Percentiles rank a stretch among this genome's conserved stretches.
Evolutionary conservation across 2,113 vertebrate species (phyloP).

Genomic region (Acrocephalus arundinaceus): DNA sequence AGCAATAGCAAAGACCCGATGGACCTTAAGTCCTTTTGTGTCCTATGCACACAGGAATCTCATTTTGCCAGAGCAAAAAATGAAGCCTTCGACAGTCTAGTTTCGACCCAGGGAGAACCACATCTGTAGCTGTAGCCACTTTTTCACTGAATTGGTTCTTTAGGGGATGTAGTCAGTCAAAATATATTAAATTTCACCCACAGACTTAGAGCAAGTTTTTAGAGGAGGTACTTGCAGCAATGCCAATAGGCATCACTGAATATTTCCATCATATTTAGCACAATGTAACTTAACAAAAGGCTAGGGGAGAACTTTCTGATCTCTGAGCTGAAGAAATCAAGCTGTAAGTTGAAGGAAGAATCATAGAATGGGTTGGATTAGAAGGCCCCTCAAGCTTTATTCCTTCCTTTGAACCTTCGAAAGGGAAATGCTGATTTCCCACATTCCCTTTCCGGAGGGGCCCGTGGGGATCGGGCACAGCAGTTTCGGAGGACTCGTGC

Average conservation of each 20-base stretch:
- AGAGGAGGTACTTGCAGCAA: not conserved
- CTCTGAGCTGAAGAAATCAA: not conserved
- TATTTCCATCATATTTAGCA: not conserved
- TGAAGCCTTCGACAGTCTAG: not conserved
- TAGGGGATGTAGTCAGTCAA: not conserved
- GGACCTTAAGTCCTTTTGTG: not conserved
- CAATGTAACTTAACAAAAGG: not conserved
- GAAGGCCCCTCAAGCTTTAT: not conserved
- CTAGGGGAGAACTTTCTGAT: not conserved
- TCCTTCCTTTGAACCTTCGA: not conserved
- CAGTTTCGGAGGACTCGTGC: fast-evolving
- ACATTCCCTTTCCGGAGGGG: not conserved
- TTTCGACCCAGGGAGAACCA: not conserved
- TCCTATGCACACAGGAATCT: not conserved
- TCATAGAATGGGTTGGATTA: not conserved
- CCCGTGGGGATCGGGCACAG: fast-evolving
- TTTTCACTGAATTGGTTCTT: not conserved
- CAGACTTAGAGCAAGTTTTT: not conserved
- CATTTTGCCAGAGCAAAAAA: not conserved
- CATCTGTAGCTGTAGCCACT: not conserved
- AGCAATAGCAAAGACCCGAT: not conserved
- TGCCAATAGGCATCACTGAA: not conserved
- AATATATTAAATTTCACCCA: not conserved
- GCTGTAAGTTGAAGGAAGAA: not conserved
- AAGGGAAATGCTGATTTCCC: not conserved